Evolutionary conservation across 2,888 invertebrate species (phyloP), one percentile per base, ranked within the genome.

Genomic region (Baronia brevicornis): DNA sequence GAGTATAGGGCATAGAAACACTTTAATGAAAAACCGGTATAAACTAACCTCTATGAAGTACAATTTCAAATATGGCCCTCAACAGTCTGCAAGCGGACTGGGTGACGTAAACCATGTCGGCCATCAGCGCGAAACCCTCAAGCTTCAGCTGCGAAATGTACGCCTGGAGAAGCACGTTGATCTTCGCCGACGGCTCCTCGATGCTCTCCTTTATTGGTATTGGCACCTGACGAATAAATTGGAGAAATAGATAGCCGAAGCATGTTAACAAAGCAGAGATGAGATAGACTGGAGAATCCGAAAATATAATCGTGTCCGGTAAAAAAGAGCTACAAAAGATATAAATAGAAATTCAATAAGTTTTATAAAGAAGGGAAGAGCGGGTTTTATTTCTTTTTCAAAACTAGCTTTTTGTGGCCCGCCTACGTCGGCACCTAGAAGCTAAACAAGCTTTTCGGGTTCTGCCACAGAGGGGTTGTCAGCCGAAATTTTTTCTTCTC

Each of bases 21-120:
- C 4, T 5, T 14, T 21, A 2, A 14, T 15, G 5, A 29, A 32
- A 4, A 4, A 10, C 5, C 13, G 30, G 7, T 22, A 10, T 30
- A 48, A 39, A 34, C 54, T 43, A 10, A 80, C 82, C 84, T 52
- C 79, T 79, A 28, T 90, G 88, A 21, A 99, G 69, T 0, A 98
- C 98, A 46, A 99, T 98, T 84, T 99, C 99, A 70, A 92, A 98
- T 46, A 99, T 96, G 0, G 99, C 98, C 40, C 99, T 84, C 87
- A 99, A 92, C 24, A 99, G 86, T 26, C 99, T 87, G 2, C 95
- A 92, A 0, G 99, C 99, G 0, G 97, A 97, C 73, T 99, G 99
- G 0, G 98, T 98, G 0, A 99, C 95, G 65, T 96, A 99, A 2
- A 98, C 97, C 98, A 99, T 99, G 69, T 99, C 99, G 0, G 97